These are phyloP conservation scores for Osmoderma eremita DNA, from an alignment of 2,888 invertebrate species.

Conservation along the genomic window DNA sequence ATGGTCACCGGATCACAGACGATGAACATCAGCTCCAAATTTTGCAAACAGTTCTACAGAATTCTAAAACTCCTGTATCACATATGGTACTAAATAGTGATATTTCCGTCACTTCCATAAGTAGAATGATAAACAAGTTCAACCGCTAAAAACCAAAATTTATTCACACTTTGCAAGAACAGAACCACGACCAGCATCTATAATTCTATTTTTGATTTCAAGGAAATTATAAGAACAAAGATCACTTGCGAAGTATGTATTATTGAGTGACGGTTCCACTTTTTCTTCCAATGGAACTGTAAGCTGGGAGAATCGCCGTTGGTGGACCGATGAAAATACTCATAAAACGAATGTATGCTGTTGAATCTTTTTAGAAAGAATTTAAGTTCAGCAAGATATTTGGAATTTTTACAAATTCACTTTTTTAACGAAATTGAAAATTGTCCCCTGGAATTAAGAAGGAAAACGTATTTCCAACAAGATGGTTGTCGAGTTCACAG, in stretches of 20 bases:
- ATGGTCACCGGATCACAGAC: not conserved
- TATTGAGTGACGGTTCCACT: not conserved
- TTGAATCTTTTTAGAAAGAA: too few species aligned
- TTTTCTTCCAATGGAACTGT: not conserved
- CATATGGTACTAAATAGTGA: not conserved
- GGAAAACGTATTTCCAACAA: too few species aligned
- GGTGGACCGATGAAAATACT: too few species aligned
- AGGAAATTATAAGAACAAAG: not conserved
- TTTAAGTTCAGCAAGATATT: too few species aligned
- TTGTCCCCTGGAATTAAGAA: too few species aligned
- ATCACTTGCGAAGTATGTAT: too few species aligned
- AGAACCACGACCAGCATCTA: not conserved
- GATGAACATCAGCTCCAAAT: not conserved
- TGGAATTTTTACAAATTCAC: too few species aligned
- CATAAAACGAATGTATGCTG: too few species aligned
- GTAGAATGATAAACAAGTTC: not conserved
- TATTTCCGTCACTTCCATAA: not conserved
- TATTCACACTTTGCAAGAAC: too few species aligned
- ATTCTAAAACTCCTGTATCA: not conserved
- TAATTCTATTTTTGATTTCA: not conserved
- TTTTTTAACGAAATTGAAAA: too few species aligned
- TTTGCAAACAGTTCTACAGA: not conserved
- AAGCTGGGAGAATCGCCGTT: too few species aligned
- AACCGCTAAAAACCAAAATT: not conserved
- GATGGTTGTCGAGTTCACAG: too few species aligned